Evolutionary conservation across 2,888 invertebrate genomes (phyloP), one percentile per base, ranked within the genome.

Genomic region (Penaeus monodon): DNA sequence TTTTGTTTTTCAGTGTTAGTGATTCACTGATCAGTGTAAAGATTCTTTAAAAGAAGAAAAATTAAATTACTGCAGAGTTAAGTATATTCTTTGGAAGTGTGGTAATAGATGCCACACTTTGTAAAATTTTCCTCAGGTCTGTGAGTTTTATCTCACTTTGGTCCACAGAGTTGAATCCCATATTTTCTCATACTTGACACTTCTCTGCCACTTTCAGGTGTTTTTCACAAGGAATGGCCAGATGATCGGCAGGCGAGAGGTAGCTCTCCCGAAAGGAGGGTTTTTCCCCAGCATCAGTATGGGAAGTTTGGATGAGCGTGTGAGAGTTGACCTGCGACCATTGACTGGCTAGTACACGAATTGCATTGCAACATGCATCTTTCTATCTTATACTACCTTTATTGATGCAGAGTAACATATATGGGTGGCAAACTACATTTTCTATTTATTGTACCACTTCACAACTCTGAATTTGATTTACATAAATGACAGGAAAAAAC

Each of bases 201-300:
- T 66, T 74, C 73, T 80, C 82, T 38, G 64, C 86, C 84, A n/a
- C 91, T 91, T 66, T 91, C 93, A 90, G 93, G 93, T 94, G 66
- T 94, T 94, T 91, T 94, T 94, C 90, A 93, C 93, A 73, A 91
- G 93, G 86, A 94, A 94, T 91, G 93, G 93, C 22, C 93, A 93
- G 90, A 92, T 93, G 64, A 92, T 94, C 74, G 94, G 94, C 2
- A 92, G 92, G 76, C 92, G 93, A 89, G 92, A 93, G 90, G 92
- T 93, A n/a, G 91, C 92, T 81, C 93, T 94, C 88, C 94, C 94
- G 14, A 92, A 92, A 90, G 93, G 93, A 79, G 94, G 94, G 4
- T 94, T 94, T 91, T 94, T 92, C 90, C 94, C 94, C 1, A 93
- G 93, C 14, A 92, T 94, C 27, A 94, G 94, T 88, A 93, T 94